A percentile compares a stretch with the other conserved stretches of the same genome.
These are phyloP conservation scores for Iphiclides podalirius DNA, from an alignment of 2,888 invertebrate species.

Conservation along the genomic window DNA sequence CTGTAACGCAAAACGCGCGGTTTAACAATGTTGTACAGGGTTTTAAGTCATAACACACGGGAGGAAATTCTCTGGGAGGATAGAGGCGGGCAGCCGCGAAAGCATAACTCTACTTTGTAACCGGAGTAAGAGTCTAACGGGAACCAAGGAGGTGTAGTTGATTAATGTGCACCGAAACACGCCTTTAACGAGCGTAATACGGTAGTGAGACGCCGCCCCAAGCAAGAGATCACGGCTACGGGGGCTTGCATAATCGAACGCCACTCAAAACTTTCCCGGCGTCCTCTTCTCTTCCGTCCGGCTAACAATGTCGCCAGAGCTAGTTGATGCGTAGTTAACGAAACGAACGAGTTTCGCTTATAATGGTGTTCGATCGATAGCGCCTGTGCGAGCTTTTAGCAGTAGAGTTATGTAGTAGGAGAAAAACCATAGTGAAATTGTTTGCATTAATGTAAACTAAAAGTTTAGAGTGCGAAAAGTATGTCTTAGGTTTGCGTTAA, in stretches of 20 bases:
- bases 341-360: too few species aligned
- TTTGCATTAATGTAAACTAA: too few species aligned
- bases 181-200: constrained; percentile 1
- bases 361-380: too few species aligned
- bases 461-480: too few species aligned
- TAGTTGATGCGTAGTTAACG: too few species aligned
- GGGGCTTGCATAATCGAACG: constrained; percentile 10
- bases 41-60: background rate
- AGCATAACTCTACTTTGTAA: background rate
- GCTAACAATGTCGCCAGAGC: constrained; percentile 1
- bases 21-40: too few species aligned
- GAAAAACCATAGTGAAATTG: too few species aligned
- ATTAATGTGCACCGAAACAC: constrained; percentile 5
- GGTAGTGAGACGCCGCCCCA: constrained; percentile 1
- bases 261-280: too few species aligned
- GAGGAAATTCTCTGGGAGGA: constrained; percentile 1
- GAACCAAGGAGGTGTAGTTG: constrained; percentile 1
- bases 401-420: too few species aligned
- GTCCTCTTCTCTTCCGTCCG: background rate
- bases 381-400: too few species aligned
- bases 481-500: too few species aligned
- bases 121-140: background rate
- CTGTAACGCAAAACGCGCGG: too few species aligned
- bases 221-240: background rate
- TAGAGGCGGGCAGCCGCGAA: background rate